Percentiles rank a stretch among this genome's conserved stretches.
Evolutionary conservation across 2,113 vertebrate genomes (phyloP).

Genomic region (Pseudorasbora parva): DNA sequence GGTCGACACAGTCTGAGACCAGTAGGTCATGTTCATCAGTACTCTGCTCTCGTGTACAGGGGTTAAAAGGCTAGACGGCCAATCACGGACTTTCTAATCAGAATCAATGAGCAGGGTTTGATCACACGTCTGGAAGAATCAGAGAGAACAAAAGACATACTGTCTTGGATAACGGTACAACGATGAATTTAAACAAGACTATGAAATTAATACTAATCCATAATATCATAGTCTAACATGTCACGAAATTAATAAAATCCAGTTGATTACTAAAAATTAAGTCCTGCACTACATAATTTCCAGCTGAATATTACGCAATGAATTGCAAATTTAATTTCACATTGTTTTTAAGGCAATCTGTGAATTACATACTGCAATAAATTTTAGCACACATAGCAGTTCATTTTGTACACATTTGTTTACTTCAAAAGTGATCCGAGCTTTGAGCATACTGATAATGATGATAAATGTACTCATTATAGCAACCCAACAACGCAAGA

Average conservation of each 20-base stretch:
- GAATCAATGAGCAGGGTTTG: slow-evolving; percentile 28
- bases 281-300: background rate
- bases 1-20: background rate
- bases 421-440: background rate
- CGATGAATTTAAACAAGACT: background rate
- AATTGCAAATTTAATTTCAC: background rate
- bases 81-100: slow-evolving; percentile 35
- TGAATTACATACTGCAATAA: background rate
- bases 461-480: background rate
- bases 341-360: background rate
- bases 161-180: background rate
- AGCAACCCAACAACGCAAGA: background rate
- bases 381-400: background rate
- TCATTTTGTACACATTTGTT: background rate
- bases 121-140: background rate
- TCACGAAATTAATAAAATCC: background rate
- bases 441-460: background rate
- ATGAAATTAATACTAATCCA: background rate
- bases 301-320: background rate
- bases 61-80: slow-evolving; percentile 36
- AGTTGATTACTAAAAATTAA: background rate
- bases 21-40: slow-evolving; percentile 53
- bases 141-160: background rate
- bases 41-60: slow-evolving; percentile 29
- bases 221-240: background rate